Evolutionary conservation across 2,888 invertebrate genomes (phyloP), one percentile per base, ranked within the genome.

Genomic region (Agapostemon virescens): DNA sequence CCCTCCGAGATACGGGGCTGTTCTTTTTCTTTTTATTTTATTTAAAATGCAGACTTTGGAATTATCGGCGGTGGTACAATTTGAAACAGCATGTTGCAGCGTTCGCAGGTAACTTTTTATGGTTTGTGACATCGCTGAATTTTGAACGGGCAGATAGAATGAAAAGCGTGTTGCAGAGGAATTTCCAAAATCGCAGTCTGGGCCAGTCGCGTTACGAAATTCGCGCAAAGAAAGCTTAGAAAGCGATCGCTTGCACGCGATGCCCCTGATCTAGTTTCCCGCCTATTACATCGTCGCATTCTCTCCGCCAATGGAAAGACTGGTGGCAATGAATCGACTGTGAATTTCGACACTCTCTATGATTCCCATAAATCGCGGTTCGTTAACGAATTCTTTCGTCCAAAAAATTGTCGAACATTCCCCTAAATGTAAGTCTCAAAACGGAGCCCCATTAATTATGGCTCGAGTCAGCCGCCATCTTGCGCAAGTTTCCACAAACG

Each of bases 121-220:
- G n/a, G n/a, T 11, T 49, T n/a, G 4, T 9, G 3, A 7, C n/a
- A 49, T 1, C n/a, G n/a, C 0, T 0, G n/a, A n/a, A 11, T 20
- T 11, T 49, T 1, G n/a, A 49, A 11, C 11, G 38, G n/a, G n/a
- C n/a, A n/a, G 38, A 38, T 9, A 9, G 15, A 1, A 7, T 0
- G 33, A 9, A 20, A 11, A 30, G 0, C 1, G 7, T 11, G 20
- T 61, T n/a, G 2, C 33, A 17, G 3, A 0, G 5, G n/a, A 4
- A n/a, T n/a, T 36, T 36, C 5, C 20, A 13, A 36, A 36, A 36
- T 36, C n/a, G 36, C 33, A 36, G 36, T 0, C 11, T 4, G 33
- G n/a, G 9, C 13, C 61, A 11, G n/a, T 33, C 2, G 33, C 6
- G 36, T 63, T 36, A 63, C 36, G 36, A 63, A 63, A 63, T 63